Evolutionary conservation across 2,113 vertebrate genomes (phyloP).

Genomic region (Chaetodon auriga): DNA sequence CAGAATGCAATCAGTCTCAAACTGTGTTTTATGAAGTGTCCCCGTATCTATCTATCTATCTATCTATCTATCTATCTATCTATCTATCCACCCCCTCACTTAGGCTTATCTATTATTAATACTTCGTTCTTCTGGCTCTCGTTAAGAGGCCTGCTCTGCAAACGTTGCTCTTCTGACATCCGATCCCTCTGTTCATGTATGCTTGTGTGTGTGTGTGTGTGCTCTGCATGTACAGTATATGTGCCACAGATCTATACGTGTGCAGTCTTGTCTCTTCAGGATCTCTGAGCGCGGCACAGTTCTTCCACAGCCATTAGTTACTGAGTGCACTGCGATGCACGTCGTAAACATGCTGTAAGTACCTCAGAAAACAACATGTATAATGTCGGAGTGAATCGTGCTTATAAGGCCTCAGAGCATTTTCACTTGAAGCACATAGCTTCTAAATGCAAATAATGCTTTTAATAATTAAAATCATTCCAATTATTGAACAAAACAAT

Average conservation of each 20-base stretch:
- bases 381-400: neutral
- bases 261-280: constrained; percentile 39
- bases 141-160: constrained; percentile 53
- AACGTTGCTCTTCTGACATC: constrained; percentile 58
- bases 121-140: constrained; percentile 54
- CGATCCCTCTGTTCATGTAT: constrained; percentile 47
- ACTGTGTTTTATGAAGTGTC: too few species aligned
- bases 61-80: constrained; percentile 1
- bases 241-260: constrained; percentile 41
- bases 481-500: neutral
- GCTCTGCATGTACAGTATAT: constrained; percentile 41
- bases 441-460: neutral
- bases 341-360: constrained; percentile 16
- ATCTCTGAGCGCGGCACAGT: constrained; percentile 32
- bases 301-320: constrained; percentile 31
- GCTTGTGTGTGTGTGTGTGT: constrained; percentile 28
- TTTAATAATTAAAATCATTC: neutral
- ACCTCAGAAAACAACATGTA: neutral
- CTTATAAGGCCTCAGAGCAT: neutral
- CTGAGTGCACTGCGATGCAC: constrained; percentile 23
- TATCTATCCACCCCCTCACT: constrained; percentile 40
- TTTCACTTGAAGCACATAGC: neutral
- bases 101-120: constrained; percentile 77
- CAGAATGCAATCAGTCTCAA: too few species aligned
- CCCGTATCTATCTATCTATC: constrained; percentile 30